Evolutionary conservation across 37 sponge, comb jelly and placozoan genomes (phyloP), one percentile per base, ranked within the genome.

Genomic region (Ianthella basta): DNA sequence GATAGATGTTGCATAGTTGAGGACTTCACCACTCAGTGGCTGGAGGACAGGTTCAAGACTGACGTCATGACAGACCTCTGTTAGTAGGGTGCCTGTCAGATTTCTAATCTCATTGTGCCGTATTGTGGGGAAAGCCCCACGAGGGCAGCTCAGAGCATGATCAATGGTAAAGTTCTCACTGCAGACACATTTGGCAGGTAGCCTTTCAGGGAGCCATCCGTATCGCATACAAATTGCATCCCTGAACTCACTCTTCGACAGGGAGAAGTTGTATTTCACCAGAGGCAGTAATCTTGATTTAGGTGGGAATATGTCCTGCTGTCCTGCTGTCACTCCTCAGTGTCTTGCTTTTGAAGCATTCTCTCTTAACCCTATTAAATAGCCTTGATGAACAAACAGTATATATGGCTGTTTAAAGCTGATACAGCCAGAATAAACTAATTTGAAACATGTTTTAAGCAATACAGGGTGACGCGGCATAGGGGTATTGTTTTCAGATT

Each of bases 81-180:
- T 75, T 24, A 75, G 53, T 50, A 75, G 78, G 53, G 25, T 75
- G 15, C 44, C 78, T 75, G 78, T n/a, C n/a, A 75, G 78, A 75
- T 75, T 41, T 24, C 44, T 75, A 14, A 75, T 36, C 37, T 75
- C 78, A 75, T 75, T 75, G 53, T 75, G 78, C 0, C 78, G 44
- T 50, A 75, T 75, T 1, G 78, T 75, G 8, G 78, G 78, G 20
- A 75, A 41, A 15, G 78, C 78, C 18, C 78, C 78, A n/a, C 78
- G 19, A 5, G 44, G 78, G 54, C 78, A 75, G 15, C 54, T 75
- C 1, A 75, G 78, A 15, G 78, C 78, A 75, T 75, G 78, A 24
- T 75, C 54, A 36, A 75, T 41, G 8, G 78, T 75, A 24, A 75
- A 75, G 37, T 19, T 75, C 40, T 75, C 54, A 41, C 53, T 75